Conservation (phyloP, 1,140 invertebrate genomes). For the Drosophila nasuta region DNA sequence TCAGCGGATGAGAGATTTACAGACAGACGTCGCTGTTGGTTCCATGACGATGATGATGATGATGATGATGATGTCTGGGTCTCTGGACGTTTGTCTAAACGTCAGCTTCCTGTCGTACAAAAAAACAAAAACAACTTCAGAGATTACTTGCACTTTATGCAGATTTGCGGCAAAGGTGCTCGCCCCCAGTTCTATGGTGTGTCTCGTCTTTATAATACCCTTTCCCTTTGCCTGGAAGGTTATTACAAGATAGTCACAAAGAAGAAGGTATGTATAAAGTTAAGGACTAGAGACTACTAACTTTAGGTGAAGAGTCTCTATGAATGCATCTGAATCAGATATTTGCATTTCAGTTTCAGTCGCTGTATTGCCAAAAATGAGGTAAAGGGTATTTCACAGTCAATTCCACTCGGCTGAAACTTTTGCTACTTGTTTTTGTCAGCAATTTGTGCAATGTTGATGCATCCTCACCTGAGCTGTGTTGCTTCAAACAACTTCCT, state of each 20-base stretch:
- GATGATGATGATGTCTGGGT: conserved; percentile 49
- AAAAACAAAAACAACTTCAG: conserved; percentile 9
- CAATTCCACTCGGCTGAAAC: no score
- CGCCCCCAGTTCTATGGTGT: conserved; percentile 12
- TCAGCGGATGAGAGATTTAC: conserved; percentile 79
- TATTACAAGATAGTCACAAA: no score
- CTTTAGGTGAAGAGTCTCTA: no score
- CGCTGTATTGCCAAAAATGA: no score
- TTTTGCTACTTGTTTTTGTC: conserved; percentile 14
- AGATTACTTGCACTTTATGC: conserved; percentile 75
- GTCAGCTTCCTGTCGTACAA: conserved; percentile 70
- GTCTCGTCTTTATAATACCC: not conserved
- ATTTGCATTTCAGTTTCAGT: no score
- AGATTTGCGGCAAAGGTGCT: conserved; percentile 50
- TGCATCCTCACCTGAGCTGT: conserved; percentile 17
- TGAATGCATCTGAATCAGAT: no score
- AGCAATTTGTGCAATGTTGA: conserved; percentile 13
- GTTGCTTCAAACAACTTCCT: conserved; percentile 40
- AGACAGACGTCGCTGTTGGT: conserved; percentile 45
- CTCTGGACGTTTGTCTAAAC: conserved; percentile 74
- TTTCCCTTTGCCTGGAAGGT: no score
- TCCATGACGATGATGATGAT: conserved; percentile 31
- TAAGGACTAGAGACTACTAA: no score
- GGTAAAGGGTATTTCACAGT: no score
- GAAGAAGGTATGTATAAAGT: no score